Evolutionary conservation across 2,888 invertebrate genomes (phyloP).

Genomic region (Trichacis sp.): DNA sequence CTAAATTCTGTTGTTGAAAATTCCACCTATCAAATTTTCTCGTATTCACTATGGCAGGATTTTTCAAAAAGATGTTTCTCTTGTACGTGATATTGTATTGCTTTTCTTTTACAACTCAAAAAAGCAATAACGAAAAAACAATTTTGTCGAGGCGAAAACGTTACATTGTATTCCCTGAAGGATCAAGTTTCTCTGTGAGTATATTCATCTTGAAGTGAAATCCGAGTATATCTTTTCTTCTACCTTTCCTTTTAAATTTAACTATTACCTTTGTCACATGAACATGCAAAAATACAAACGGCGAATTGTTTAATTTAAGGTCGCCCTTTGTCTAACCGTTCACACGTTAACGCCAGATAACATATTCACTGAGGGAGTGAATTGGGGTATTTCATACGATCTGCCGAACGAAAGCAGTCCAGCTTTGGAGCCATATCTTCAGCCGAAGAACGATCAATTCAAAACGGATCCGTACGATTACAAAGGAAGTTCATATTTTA

Average conservation of each 20-base stretch:
- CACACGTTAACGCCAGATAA: conserved; percentile 63
- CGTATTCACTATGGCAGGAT: too few species aligned
- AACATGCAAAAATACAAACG: conserved; percentile 9
- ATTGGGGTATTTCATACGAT: conserved; percentile 79
- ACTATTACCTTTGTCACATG: too few species aligned
- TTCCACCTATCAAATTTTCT: too few species aligned
- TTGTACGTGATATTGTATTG: conserved; percentile 24
- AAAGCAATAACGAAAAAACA: conserved; percentile 53
- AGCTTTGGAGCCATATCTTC: conserved; percentile 59
- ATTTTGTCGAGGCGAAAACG: conserved; percentile 73
- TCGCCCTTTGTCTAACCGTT: conserved; percentile 75
- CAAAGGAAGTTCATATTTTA: conserved; percentile 13
- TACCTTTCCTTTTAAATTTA: too few species aligned
- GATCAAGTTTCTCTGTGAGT: conserved; percentile 78
- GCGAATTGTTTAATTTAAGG: conserved; percentile 47
- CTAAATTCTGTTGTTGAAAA: too few species aligned
- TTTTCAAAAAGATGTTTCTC: conserved; percentile 9
- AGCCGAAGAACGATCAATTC: conserved; percentile 56
- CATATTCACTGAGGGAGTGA: conserved; percentile 76
- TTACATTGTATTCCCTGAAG: conserved; percentile 79
- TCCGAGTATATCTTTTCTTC: too few species aligned
- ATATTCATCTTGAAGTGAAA: too few species aligned
- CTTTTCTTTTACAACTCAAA: conserved; percentile 31
- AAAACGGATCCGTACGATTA: conserved; percentile 40
- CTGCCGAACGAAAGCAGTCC: conserved; percentile 67